phyloP scores from a whole-genome alignment of 2,888 invertebrate genomes.

The Tetranychus piercei region DNA sequence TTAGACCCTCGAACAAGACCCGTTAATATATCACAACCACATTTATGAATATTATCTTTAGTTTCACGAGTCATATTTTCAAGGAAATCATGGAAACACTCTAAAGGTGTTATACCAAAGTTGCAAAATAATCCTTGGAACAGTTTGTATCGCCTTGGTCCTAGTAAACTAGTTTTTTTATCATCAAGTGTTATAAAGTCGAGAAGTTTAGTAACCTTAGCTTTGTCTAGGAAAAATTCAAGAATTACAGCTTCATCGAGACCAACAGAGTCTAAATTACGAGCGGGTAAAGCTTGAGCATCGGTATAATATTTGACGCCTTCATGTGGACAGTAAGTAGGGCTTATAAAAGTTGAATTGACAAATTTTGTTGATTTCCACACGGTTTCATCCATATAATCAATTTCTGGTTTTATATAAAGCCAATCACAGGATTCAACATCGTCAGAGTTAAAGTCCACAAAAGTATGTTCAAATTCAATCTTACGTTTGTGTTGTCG shows the following conservation, averaged over 20 bases:
- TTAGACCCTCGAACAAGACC: slow-evolving; percentile 59
- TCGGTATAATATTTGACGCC: slow-evolving; percentile 44
- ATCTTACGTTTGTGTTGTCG: slow-evolving; percentile 50
- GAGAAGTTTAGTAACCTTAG: slow-evolving; percentile 34
- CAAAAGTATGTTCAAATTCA: not conserved
- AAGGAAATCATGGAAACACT: slow-evolving; percentile 40
- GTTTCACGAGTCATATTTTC: slow-evolving; percentile 38
- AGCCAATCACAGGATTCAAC: slow-evolving; percentile 40
- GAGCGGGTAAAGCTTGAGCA: slow-evolving; percentile 45
- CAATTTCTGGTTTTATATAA: slow-evolving; percentile 44
- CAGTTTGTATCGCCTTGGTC: not conserved
- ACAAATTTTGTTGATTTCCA: slow-evolving; percentile 56
- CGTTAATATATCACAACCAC: slow-evolving; percentile 62
- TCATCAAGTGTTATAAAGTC: not conserved
- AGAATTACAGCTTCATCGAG: slow-evolving; percentile 46
- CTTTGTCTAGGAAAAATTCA: slow-evolving; percentile 46
- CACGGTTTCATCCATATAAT: slow-evolving; percentile 45
- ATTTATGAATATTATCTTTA: slow-evolving; percentile 53
- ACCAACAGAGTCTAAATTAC: slow-evolving; percentile 40
- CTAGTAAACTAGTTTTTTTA: not conserved
- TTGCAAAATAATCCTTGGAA: slow-evolving; percentile 61
- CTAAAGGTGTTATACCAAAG: slow-evolving; percentile 48
- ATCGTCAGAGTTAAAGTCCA: not conserved
- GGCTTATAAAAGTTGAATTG: slow-evolving; percentile 46
- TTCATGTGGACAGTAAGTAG: slow-evolving; percentile 38